Evolutionary conservation across 2,113 vertebrate genomes (phyloP), one percentile per base, ranked within the genome.

Genomic region (Taurulus bubalis): DNA sequence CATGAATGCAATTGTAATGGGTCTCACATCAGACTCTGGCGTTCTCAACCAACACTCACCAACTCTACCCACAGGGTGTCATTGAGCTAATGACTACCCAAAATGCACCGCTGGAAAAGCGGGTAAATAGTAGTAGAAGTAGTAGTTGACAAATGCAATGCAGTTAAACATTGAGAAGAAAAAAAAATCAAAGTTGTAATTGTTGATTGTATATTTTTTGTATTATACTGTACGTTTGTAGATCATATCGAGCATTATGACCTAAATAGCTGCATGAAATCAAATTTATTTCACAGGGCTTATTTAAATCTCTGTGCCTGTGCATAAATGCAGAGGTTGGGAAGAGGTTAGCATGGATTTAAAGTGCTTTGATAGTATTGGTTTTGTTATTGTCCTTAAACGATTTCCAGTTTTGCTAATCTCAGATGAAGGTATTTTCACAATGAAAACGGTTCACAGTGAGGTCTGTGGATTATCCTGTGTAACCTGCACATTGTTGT

Each of bases 41-140:
- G n/a, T 59, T 71, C 40, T 22, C 53, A 42, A 69, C 76, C 56
- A 62, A 71, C 71, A 62, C 30, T 73, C 24, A 30, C 18, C 30
- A 60, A 66, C n/a, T 75, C 47, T 36, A 30, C 69, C 80, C 63
- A 14, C 40, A 64, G 69, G 68, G 63, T 77, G 87, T 86, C 38
- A 87, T 1, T 71, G 88, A 92, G 83, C 89, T 90, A 78, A 90
- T 83, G 76, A 89, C 69, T 71, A 42, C n/a, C 49, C 75, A 82
- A 38, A 88, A 85, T 69, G 64, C 71, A 80, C 30, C 34, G 56
- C 12, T 62, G 16, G 22, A 56, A 64, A 26, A 14, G 40, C 1
- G 5, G n/a, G 12, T 16, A 64, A 66, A n/a, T 8, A 26, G 32
- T 1, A 60, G 24, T 3, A 14, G 30, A 3, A 14, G 47, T 16